Percentiles rank a stretch among this genome's conserved stretches.
Evolutionary conservation across 2,113 vertebrate species (phyloP).

Genomic region (Lepisosteus oculatus): DNA sequence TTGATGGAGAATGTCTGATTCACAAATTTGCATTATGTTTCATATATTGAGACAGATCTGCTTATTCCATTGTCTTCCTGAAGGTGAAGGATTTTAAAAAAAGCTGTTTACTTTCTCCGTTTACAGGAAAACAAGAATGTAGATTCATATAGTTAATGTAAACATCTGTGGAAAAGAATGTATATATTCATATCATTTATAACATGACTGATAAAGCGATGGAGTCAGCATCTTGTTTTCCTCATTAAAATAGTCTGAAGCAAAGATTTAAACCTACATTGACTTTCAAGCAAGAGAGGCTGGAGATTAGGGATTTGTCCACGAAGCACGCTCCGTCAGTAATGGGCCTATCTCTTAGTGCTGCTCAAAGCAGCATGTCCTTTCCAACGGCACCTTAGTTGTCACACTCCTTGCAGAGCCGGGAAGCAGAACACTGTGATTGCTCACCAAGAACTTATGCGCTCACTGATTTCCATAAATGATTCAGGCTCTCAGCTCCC

Average conservation of each 20-base stretch:
- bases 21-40: no score
- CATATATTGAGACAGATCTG: no score
- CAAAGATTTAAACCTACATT: constrained; percentile 15
- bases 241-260: constrained; percentile 10
- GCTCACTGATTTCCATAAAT: constrained; percentile 30
- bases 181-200: constrained; percentile 4
- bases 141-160: background rate
- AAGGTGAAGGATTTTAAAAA: no score
- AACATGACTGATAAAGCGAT: constrained; percentile 2
- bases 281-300: constrained; percentile 2
- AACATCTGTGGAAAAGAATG: background rate
- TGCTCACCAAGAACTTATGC: constrained; percentile 19
- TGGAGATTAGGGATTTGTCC: constrained; percentile 17
- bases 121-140: background rate
- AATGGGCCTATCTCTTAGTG: constrained; percentile 21
- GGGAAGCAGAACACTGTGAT: constrained; percentile 15
- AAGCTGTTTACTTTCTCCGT: no score
- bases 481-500: constrained; percentile 23
- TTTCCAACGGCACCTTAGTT: constrained; percentile 15
- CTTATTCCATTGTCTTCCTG: no score
- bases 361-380: constrained; percentile 17
- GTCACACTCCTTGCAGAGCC: constrained; percentile 20
- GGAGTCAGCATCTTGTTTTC: constrained; percentile 9
- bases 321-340: constrained; percentile 23
- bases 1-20: no score